A percentile compares a stretch with the other conserved stretches of the same genome.
phyloP scores from a whole-genome alignment of 2,888 invertebrate genomes.

The Leucoptera coffeella region DNA sequence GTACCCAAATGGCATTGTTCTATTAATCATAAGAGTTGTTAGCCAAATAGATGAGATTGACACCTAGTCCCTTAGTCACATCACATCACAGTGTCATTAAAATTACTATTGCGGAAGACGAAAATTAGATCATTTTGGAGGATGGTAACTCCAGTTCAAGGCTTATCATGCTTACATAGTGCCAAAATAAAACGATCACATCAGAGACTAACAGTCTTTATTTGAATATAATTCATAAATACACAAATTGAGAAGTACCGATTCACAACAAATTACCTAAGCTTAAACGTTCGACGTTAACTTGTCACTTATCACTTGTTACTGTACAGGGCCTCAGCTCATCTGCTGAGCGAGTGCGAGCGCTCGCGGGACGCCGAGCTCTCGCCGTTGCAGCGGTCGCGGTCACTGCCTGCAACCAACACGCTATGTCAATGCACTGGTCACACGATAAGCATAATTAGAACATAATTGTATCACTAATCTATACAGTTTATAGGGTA shows the following conservation, averaged over 20 bases:
- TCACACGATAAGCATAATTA: no score
- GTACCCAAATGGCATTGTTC: no score
- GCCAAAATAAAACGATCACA: slow-evolving; percentile 11
- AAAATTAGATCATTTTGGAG: no score
- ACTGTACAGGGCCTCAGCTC: slow-evolving; percentile 41
- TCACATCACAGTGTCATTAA: no score
- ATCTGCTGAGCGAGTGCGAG: slow-evolving; percentile 65
- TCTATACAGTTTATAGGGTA: no score
- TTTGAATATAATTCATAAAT: slow-evolving; percentile 45
- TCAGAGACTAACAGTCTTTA: slow-evolving; percentile 44
- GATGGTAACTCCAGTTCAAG: slow-evolving; percentile 1
- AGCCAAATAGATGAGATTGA: no score
- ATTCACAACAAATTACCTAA: slow-evolving; percentile 49
- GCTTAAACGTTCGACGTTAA: slow-evolving; percentile 38
- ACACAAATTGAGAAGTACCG: slow-evolving; percentile 52
- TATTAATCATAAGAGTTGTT: no score
- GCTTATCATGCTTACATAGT: slow-evolving; percentile 5
- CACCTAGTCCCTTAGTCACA: no score
- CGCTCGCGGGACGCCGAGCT: slow-evolving; percentile 29
- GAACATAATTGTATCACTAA: no score
- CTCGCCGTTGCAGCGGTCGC: slow-evolving; percentile 29
- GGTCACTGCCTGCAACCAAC: slow-evolving; percentile 37
- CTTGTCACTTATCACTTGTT: slow-evolving; percentile 48
- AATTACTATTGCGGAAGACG: no score
- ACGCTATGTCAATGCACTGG: no score